Percentiles rank a stretch among this genome's conserved stretches.
phyloP scores from a whole-genome alignment of 2,797 vertebrate genomes.

The Philypnodon macrostomus region DNA sequence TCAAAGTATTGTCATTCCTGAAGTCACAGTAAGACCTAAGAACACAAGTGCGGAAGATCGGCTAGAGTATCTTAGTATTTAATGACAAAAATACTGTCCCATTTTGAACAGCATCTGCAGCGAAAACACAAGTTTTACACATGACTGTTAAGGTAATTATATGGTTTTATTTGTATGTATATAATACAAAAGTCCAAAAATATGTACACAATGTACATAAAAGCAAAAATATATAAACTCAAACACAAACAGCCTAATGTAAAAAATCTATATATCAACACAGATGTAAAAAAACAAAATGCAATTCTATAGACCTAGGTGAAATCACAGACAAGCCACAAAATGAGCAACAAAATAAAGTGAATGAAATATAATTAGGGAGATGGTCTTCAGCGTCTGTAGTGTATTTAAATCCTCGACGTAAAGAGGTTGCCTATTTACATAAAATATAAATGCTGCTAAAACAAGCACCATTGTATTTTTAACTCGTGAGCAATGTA shows the following conservation, averaged over 20 bases:
- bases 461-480: background rate
- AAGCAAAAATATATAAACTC: conserved; percentile 25
- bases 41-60: conserved; percentile 79
- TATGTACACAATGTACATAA: conserved; percentile 35
- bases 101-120: too few species aligned
- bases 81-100: conserved; percentile 88
- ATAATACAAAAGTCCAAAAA: conserved; percentile 47
- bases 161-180: conserved; percentile 54
- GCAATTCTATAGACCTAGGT: conserved; percentile 8
- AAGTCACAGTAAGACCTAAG: conserved; percentile 50
- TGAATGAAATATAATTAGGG: background rate
- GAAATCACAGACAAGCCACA: conserved; percentile 13
- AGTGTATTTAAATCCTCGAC: background rate
- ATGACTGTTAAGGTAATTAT: conserved; percentile 3
- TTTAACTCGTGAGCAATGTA: background rate
- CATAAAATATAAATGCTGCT: background rate
- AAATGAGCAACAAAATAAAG: background rate
- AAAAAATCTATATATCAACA: conserved; percentile 20
- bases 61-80: conserved; percentile 90
- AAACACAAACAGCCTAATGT: conserved; percentile 30
- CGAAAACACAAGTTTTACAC: too few species aligned
- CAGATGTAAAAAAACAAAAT: conserved; percentile 13
- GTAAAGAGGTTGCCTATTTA: background rate
- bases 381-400: background rate
- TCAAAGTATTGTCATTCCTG: conserved; percentile 40